phyloP scores from a whole-genome alignment of 2,797 vertebrate genomes.

The Geotrypetes seraphini region DNA sequence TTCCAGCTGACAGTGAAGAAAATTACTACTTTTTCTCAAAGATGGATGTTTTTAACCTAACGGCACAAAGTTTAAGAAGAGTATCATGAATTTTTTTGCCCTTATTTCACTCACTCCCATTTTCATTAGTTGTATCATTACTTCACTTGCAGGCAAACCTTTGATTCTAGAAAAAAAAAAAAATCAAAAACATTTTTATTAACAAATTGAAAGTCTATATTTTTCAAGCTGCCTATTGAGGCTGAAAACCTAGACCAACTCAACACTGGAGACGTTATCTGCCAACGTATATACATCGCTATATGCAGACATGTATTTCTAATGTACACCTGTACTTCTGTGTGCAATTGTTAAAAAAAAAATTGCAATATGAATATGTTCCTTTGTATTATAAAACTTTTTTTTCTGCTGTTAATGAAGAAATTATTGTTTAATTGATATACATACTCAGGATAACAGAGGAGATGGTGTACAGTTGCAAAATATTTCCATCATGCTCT shows the following conservation, averaged over 20 bases:
- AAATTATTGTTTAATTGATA: constrained; percentile 81
- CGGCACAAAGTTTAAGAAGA: constrained; percentile 45
- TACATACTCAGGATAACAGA: constrained; percentile 96
- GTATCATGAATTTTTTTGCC: constrained; percentile 35
- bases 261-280: constrained; percentile 62
- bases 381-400: constrained; percentile 86
- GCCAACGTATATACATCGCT: constrained; percentile 70
- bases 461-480: constrained; percentile 64
- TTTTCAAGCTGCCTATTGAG: constrained; percentile 61
- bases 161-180: constrained; percentile 60
- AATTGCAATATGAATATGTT: constrained; percentile 63
- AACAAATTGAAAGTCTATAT: constrained; percentile 46
- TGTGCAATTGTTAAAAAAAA: constrained; percentile 72
- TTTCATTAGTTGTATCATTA: constrained; percentile 55
- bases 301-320: constrained; percentile 68
- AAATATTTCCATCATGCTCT: constrained; percentile 56
- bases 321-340: constrained; percentile 58
- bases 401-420: constrained; percentile 74
- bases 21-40: constrained; percentile 37
- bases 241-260: constrained; percentile 55
- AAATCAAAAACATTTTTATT: constrained; percentile 41
- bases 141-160: constrained; percentile 58
- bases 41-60: constrained; percentile 45
- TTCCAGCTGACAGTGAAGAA: constrained; percentile 49
- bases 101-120: constrained; percentile 27